Evolutionary conservation across 2,888 invertebrate genomes (phyloP), one percentile per base, ranked within the genome.

Genomic region (Limnephilus lunatus): DNA sequence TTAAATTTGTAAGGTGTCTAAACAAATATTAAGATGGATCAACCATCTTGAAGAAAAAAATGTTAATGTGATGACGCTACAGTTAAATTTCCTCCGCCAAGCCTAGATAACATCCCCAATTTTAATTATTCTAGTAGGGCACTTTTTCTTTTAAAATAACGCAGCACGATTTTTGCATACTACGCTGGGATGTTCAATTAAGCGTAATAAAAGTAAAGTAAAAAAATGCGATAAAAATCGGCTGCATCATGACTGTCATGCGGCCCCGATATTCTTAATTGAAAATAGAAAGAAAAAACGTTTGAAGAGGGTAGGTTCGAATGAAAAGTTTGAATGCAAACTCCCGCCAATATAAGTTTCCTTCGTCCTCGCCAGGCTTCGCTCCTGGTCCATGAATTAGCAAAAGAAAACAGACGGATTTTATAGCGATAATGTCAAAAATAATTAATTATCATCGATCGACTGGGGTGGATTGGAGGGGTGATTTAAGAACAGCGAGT

Each of bases 381-480:
- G 25, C 44, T 44, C 96, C 96, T 96, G 96, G 96, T 96, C 96
- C 97, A 96, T 97, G 97, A 97, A 97, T 97, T 97, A 97, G 96
- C 97, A 96, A 96, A 97, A 97, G 96, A 96, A 96, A 97, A 96
- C 96, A 96, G 97, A 96, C 95, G 95, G 95, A 94, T 94, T 96
- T 96, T 96, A 95, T 95, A 95, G 96, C 97, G 97, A 97, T 97
- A 97, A 97, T 96, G 97, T 97, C 97, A 97, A 97, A 97, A 97
- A 97, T 97, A 97, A 97, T 97, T 97, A 97, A 97, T 97, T 97
- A 97, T 96, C 96, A 96, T 97, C 96, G 97, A 97, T 97, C 96
- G 95, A 94, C 95, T 95, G 95, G 95, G 94, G 87, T 92, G 83
- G 88, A 89, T 85, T 85, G 89, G 83, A 90, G 92, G 92, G 90